Percentiles rank a stretch among this genome's conserved stretches.
phyloP scores from a whole-genome alignment of 1,140 invertebrate species.

The Cardiocondyla obscurior region DNA sequence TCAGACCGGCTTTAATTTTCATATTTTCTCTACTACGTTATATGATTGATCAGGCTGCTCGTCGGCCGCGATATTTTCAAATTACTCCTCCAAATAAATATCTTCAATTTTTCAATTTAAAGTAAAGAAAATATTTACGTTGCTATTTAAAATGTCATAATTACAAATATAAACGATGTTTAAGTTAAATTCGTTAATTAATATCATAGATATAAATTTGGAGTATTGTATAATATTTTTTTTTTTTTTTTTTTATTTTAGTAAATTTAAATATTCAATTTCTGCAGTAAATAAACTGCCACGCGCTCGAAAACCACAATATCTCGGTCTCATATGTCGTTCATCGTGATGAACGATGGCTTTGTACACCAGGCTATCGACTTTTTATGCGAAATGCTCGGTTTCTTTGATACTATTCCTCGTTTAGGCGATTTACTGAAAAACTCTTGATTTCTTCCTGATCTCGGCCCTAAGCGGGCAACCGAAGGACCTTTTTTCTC shows the following conservation, averaged over 20 bases:
- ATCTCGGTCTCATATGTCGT: background rate
- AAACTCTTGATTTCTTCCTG: conserved; percentile 42
- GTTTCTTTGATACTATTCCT: conserved; percentile 4
- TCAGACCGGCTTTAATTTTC: conserved; percentile 36
- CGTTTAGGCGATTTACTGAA: conserved; percentile 31
- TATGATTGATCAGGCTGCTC: conserved; percentile 9
- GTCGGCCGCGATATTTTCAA: background rate
- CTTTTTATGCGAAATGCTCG: conserved; percentile 12
- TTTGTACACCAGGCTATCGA: background rate
- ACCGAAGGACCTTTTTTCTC: conserved; percentile 42
- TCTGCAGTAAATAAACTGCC: background rate
- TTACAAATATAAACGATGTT: background rate
- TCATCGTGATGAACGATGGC: conserved; percentile 1
- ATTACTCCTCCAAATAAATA: background rate
- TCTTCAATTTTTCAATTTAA: background rate
- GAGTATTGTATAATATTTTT: background rate
- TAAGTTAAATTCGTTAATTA: background rate
- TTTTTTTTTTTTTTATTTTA: background rate
- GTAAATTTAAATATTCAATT: background rate
- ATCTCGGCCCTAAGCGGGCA: background rate
- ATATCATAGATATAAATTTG: background rate
- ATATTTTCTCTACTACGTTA: background rate
- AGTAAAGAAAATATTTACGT: background rate
- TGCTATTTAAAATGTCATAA: background rate
- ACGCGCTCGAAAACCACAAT: background rate